Percentiles rank a stretch among this genome's conserved stretches.
phyloP scores from a whole-genome alignment of 1,140 invertebrate genomes.

The Apolygus lucorum region DNA sequence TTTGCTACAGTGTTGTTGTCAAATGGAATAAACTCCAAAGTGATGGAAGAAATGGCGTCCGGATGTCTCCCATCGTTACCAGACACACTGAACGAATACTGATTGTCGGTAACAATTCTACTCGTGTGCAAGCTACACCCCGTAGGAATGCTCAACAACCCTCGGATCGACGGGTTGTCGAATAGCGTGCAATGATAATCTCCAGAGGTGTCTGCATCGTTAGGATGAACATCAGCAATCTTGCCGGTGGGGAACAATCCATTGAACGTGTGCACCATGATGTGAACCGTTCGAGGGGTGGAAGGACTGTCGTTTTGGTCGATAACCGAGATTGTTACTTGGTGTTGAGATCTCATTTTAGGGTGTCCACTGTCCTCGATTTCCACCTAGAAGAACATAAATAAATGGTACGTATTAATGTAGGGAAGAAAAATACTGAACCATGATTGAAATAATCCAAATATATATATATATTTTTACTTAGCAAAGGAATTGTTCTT shows the following conservation, averaged over 20 bases:
- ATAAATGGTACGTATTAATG: no score
- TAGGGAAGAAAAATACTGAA: no score
- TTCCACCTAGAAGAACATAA: conserved; percentile 52
- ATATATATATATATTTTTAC: no score
- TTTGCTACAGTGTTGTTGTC: conserved; percentile 73
- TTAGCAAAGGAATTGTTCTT: no score
- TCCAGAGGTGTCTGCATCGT: conserved; percentile 78
- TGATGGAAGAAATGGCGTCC: conserved; percentile 74
- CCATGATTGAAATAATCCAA: no score
- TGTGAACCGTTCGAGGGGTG: conserved; percentile 65
- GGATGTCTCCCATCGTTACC: conserved; percentile 83
- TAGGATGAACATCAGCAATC: conserved; percentile 83
- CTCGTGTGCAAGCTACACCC: conserved; percentile 69
- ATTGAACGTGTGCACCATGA: conserved; percentile 71
- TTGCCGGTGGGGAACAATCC: conserved; percentile 59
- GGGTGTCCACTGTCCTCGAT: conserved; percentile 83
- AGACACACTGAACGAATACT: conserved; percentile 64
- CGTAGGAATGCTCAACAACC: conserved; percentile 59
- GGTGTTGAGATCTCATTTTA: conserved; percentile 66
- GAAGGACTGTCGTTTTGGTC: conserved; percentile 92
- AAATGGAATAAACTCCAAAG: conserved; percentile 69
- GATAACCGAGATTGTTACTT: conserved; percentile 63
- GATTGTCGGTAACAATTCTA: conserved; percentile 52
- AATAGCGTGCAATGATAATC: conserved; percentile 78
- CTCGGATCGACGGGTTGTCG: conserved; percentile 45